Conservation (phyloP, 1,140 invertebrate genomes). For the Eubasilissa regina region DNA sequence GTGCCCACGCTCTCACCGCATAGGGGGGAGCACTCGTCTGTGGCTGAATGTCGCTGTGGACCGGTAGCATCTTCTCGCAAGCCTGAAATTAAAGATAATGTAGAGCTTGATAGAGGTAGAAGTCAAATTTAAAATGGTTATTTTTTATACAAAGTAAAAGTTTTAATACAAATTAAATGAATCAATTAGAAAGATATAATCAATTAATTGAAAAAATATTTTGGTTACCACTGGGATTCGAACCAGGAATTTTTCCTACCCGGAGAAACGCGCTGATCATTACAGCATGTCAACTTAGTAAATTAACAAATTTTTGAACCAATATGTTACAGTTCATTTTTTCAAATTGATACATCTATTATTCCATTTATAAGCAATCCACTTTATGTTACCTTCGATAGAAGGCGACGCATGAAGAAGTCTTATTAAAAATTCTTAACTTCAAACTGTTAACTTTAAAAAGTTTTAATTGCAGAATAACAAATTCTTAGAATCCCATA, state of each 20-base stretch:
- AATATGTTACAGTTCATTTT: too few species aligned
- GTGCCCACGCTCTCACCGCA: conserved; percentile 62
- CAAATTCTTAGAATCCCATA: too few species aligned
- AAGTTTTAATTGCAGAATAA: neutral
- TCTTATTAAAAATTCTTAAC: conserved; percentile 4
- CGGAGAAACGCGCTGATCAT: too few species aligned
- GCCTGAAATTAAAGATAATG: conserved; percentile 63
- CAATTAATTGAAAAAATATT: too few species aligned
- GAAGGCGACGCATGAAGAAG: neutral
- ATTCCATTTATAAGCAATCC: neutral
- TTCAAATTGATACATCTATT: too few species aligned
- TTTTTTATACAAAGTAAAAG: neutral
- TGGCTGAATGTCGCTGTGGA: conserved; percentile 64
- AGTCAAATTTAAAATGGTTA: neutral
- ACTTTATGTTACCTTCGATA: neutral
- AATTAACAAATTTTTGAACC: too few species aligned
- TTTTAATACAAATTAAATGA: too few species aligned
- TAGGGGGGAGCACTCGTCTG: conserved; percentile 67
- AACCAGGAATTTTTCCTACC: too few species aligned
- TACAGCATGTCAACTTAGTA: too few species aligned
- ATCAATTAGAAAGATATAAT: too few species aligned
- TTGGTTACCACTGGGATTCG: too few species aligned
- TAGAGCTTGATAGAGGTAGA: neutral
- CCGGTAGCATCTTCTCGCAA: conserved; percentile 66
- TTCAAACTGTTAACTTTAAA: conserved; percentile 5